Evolutionary conservation across 53 echinoderm and acorn worm species (phyloP), one percentile per base, ranked within the genome.

Genomic region (Temnopleurus reevesii): DNA sequence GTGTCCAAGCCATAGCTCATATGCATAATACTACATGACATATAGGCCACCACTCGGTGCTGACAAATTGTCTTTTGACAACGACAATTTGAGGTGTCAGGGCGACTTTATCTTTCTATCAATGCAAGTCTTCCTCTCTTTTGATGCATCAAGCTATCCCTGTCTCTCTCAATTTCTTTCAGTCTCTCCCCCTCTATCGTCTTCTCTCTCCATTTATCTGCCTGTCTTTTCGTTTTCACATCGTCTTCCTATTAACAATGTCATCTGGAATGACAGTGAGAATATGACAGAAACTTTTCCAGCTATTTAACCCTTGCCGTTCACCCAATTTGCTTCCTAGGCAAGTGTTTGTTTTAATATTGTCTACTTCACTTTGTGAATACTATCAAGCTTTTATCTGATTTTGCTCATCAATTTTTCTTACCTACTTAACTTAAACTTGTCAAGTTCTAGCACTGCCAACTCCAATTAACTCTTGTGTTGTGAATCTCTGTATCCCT

Each of bases 51-150:
- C 88, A 71, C 88, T 87, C 71, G 31, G 19, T 33, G 33, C 34
- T 66, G 88, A 87, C 88, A 87, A 46, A 71, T 87, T 87, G 71
- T 87, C 88, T 66, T 87, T 87, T 87, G 71, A 87, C 88, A 71
- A 66, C 46, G 54, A 87, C 88, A 87, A 87, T 87, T 87, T 65
- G 71, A 87, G 53, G 88, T 87, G 88, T 87, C 88, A 46, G 88
- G 64, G 46, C 88, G 71, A 71, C 71, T 87, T 45, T 66, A 28
- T 49, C 31, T 29, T 31, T n/a, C 55, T 71, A 87, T 87, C 88
- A 87, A 71, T 87, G 86, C 77, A 10, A 12, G 12, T 13, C 15
- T 31, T 71, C 35, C 36, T 71, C 15, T 31, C 31, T 71, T 29
- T 31, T 34, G 10, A 30, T 71, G 8, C 31, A 7, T 59, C 23